Conservation (phyloP, 2,888 invertebrate genomes). For the Polia nebulosa region DNA sequence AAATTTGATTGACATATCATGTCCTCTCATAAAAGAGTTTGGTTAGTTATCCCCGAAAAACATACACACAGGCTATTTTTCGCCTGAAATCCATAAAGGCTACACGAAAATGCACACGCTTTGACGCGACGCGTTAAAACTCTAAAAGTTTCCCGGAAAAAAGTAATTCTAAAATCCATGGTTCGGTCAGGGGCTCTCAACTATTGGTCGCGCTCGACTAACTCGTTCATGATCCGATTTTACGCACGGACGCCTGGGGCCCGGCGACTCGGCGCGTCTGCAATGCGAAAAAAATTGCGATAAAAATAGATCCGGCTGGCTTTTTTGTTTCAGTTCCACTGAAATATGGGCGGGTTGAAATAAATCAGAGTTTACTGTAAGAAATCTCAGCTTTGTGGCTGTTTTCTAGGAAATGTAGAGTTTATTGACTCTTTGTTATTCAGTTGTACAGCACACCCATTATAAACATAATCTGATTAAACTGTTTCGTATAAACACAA, state of each 20-base stretch:
- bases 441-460: not conserved
- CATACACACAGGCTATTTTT: not conserved
- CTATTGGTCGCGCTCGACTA: slow-evolving; percentile 77
- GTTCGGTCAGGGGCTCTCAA: slow-evolving; percentile 83
- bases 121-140: slow-evolving; percentile 36
- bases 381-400: not conserved
- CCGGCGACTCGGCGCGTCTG: slow-evolving; percentile 61
- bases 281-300: slow-evolving; percentile 55
- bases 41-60: not conserved
- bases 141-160: slow-evolving; percentile 45
- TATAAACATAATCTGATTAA: slow-evolving; percentile 14
- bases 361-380: slow-evolving; percentile 16
- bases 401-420: not conserved
- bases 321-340: slow-evolving; percentile 48
- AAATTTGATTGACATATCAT: not conserved
- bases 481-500: slow-evolving; percentile 50
- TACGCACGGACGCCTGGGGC: slow-evolving; percentile 72
- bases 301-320: slow-evolving; percentile 47
- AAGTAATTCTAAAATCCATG: slow-evolving; percentile 44
- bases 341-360: slow-evolving; percentile 23
- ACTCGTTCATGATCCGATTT: slow-evolving; percentile 77
- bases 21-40: not conserved
- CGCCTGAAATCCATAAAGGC: slow-evolving; percentile 11
- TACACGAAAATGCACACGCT: slow-evolving; percentile 11
- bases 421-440: slow-evolving; percentile 8